These are phyloP conservation scores for Melieria omissa DNA, from an alignment of 2,888 invertebrate species.

Conservation along the genomic window DNA sequence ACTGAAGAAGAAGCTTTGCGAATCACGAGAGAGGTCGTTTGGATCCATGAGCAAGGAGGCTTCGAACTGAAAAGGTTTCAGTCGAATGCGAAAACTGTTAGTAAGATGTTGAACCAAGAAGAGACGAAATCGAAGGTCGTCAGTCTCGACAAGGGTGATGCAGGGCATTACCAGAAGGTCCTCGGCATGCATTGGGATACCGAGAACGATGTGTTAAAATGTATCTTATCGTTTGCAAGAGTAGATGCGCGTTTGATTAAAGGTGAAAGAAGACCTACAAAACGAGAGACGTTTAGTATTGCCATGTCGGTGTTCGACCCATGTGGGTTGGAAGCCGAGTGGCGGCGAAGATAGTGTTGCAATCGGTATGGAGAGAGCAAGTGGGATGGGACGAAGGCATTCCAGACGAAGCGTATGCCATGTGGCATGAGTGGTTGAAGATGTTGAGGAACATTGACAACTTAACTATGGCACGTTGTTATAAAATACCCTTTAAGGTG, in stretches of 20 bases:
- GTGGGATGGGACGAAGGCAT: constrained; percentile 38
- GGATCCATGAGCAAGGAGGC: constrained; percentile 28
- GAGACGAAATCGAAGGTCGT: neutral
- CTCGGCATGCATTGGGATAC: constrained; percentile 37
- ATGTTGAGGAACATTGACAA: constrained; percentile 24
- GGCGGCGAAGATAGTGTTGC: constrained; percentile 35
- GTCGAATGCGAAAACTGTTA: constrained; percentile 27
- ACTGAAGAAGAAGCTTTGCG: constrained; percentile 30
- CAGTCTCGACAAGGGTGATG: constrained; percentile 2
- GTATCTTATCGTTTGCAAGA: constrained; percentile 30
- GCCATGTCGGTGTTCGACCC: constrained; percentile 39
- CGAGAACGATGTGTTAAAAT: constrained; percentile 21
- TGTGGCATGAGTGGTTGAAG: constrained; percentile 31
- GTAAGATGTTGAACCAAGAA: constrained; percentile 1
- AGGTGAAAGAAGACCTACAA: constrained; percentile 32
- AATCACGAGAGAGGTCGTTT: constrained; percentile 26
- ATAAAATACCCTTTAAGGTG: constrained; percentile 9
- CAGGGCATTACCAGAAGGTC: constrained; percentile 8
- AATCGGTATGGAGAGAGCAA: constrained; percentile 31
- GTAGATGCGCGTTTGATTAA: constrained; percentile 24
- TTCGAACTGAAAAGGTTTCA: constrained; percentile 36
- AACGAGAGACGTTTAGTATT: constrained; percentile 32
- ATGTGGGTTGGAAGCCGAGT: constrained; percentile 36
- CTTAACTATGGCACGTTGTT: constrained; percentile 37
- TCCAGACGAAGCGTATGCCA: constrained; percentile 29